Evolutionary conservation across 2,113 vertebrate species (phyloP).

Genomic region (Terrapene triunguis): DNA sequence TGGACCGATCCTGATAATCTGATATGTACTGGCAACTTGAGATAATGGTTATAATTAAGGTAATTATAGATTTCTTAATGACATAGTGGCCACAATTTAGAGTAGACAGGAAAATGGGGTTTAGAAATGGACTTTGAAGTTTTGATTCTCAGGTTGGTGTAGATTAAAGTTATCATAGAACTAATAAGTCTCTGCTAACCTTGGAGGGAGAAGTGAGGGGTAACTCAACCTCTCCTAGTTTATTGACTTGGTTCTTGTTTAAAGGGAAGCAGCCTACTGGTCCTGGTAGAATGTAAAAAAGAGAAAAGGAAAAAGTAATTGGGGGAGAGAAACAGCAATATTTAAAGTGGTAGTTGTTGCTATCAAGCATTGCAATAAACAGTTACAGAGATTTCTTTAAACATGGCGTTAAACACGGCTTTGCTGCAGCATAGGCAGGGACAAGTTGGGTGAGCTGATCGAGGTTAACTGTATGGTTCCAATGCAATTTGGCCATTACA

Average conservation of each 20-base stretch:
- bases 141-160: constrained; percentile 1
- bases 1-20: background rate
- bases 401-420: background rate
- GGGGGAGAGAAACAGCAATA: background rate
- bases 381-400: background rate
- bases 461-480: background rate
- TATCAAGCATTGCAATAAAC: rapidly evolving
- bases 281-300: background rate
- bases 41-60: constrained; percentile 8
- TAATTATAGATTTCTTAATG: background rate
- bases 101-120: background rate
- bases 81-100: background rate
- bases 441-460: background rate
- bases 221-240: background rate
- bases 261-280: background rate
- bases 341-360: background rate
- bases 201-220: background rate
- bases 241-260: background rate
- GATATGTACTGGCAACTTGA: background rate
- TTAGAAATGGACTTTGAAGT: background rate
- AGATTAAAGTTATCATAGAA: constrained; percentile 15
- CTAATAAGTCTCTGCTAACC: background rate
- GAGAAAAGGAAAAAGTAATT: background rate
- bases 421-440: background rate
- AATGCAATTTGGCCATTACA: background rate